Evolutionary conservation across 1,140 invertebrate genomes (phyloP).

Genomic region (Drosophila arawakana): DNA sequence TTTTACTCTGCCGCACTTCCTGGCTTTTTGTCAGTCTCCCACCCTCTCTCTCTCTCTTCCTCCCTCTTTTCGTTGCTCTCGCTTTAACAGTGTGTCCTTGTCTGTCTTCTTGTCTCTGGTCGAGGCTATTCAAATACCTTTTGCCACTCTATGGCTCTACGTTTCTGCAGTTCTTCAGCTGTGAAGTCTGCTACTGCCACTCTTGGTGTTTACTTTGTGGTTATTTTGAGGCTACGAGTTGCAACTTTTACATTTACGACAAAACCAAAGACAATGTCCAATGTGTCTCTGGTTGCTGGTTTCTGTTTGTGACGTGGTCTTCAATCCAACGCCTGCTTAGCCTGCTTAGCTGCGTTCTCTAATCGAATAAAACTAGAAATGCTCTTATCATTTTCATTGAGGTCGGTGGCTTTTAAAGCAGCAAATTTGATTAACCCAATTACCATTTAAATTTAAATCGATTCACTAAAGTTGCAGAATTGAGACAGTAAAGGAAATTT

Average conservation of each 20-base stretch:
- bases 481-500: not conserved
- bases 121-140: slow-evolving; percentile 73
- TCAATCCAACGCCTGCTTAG: not conserved
- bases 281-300: slow-evolving; percentile 1
- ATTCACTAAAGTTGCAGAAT: not conserved
- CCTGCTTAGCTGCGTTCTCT: slow-evolving; percentile 46
- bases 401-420: slow-evolving; percentile 51
- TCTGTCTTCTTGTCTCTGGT: slow-evolving; percentile 46
- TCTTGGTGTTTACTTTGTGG: slow-evolving; percentile 80
- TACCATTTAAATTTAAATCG: slow-evolving; percentile 70
- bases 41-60: slow-evolving; percentile 21
- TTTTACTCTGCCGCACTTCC: slow-evolving; percentile 38
- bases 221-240: slow-evolving; percentile 82
- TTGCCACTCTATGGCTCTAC: slow-evolving; percentile 11
- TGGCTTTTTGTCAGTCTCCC: slow-evolving; percentile 19
- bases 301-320: slow-evolving; percentile 7
- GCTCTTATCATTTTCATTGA: slow-evolving; percentile 23
- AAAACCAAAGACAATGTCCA: slow-evolving; percentile 23
- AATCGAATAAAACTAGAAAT: too few species aligned
- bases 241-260: slow-evolving; percentile 75
- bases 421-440: slow-evolving; percentile 63
- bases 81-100: slow-evolving; percentile 34
- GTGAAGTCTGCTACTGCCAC: slow-evolving; percentile 49
- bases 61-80: too few species aligned
- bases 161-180: not conserved